Evolutionary conservation across 2,888 invertebrate genomes (phyloP), one percentile per base, ranked within the genome.

Genomic region (Drosophila atroscutellata): DNA sequence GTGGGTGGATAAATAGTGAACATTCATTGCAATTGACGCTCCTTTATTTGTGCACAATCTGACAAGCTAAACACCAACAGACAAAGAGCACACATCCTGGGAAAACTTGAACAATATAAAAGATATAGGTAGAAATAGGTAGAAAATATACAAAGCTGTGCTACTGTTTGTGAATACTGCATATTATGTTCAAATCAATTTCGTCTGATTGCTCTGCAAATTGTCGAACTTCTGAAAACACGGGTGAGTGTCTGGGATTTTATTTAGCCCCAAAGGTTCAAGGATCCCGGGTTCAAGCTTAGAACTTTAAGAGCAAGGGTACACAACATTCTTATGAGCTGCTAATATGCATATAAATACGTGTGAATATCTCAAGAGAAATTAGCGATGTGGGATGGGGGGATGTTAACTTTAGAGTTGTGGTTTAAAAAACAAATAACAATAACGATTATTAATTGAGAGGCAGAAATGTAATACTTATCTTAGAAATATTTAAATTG

Each of bases 201-300:
- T 55, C n/a, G 62, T 63, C 47, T 62, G 59, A 73, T 47, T 62
- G 18, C 34, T 34, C 26, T 15, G 32, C 56, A 70, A 64, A 76
- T 45, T 61, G 72, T 59, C 57, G 67, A 73, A 52, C 51, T 42
- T 26, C 72, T 49, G 37, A 55, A 52, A 70, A 30, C 28, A 42
- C 30, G 11, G 71, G 37, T 78, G 58, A 78, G 60, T 67, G 56
- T 47, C 47, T 37, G n/a, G 18, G n/a, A 58, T 37, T 60, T 56
- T 3, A 37, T 58, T 28, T 49, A 39, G 13, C 50, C 20, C 42
- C 20, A 57, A 52, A 11, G 30, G 81, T 86, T 88, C 86, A 88
- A 76, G 68, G 62, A 76, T 70, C 84, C 62, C 30, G 65, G 67
- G 89, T 88, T 84, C 84, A 88, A 67, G 60, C 68, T 42, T 13